Evolutionary conservation across 2,888 invertebrate genomes (phyloP), one percentile per base, ranked within the genome.

Genomic region (Acrobasis suavella): DNA sequence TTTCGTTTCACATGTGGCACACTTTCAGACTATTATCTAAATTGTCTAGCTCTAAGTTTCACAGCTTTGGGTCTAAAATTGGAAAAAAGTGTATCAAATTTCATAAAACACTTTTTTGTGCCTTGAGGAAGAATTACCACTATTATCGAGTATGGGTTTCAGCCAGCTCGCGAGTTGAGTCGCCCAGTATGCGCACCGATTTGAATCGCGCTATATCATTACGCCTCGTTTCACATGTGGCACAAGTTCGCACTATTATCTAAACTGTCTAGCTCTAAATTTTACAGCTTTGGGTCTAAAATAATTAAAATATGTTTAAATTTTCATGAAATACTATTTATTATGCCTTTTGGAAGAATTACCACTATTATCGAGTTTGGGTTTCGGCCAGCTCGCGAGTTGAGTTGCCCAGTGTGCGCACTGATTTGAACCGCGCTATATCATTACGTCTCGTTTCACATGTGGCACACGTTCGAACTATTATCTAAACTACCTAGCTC

Each of bases 401-500:
- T 46, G n/a, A n/a, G n/a, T 46, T 7, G 46, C 46, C 46, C 1
- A 46, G 46, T 14, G 14, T n/a, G 46, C 14, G 32, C 46, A 10
- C 46, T 2, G 46, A 46, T 46, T 46, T 46, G n/a, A 46, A 12
- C 46, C 1, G 14, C 46, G n/a, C 46, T 46, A 46, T 46, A 46
- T 46, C 46, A 46, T 46, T 46, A 46, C 46, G 2, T n/a, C n/a
- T 14, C 46, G 46, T 46, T 46, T 46, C 46, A 46, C 46, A 46
- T 46, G 14, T 46, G 12, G n/a, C 14, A 14, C 46, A 46, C 46
- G 46, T 46, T 46, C 14, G 46, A n/a, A 46, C 46, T 46, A 46
- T 46, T 46, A 46, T 46, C n/a, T 46, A 46, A 46, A 46, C 46
- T 46, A n/a, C 46, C n/a, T 46, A 46, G 46, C 46, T 46, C n/a